Evolutionary conservation across 53 echinoderm and acorn worm genomes (phyloP).

Genomic region (Henricia sp.): DNA sequence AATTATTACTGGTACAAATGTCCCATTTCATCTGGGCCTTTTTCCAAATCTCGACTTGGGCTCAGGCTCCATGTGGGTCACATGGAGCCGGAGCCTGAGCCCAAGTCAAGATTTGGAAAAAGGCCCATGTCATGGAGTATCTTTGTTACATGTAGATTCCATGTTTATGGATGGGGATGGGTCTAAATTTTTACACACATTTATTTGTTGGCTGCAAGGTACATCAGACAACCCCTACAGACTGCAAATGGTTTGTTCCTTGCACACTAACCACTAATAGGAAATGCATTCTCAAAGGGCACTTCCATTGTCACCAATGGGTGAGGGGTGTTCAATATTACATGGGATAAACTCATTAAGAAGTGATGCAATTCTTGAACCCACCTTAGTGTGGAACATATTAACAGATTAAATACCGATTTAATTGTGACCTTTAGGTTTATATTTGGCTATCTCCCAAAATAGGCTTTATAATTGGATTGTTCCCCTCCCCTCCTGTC

Average conservation of each 20-base stretch:
- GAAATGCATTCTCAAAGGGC: neutral
- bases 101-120: too few relatives aligned
- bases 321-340: neutral
- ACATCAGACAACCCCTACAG: neutral
- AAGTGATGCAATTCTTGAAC: neutral
- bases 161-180: too few relatives aligned
- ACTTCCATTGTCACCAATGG: neutral
- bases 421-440: neutral
- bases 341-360: neutral
- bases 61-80: too few relatives aligned
- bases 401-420: neutral
- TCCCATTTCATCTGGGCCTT: too few relatives aligned
- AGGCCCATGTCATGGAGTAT: too few relatives aligned
- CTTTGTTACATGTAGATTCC: too few relatives aligned
- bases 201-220: too few relatives aligned
- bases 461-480: neutral
- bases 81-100: too few relatives aligned
- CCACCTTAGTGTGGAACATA: neutral
- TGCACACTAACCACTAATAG: neutral
- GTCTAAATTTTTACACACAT: too few relatives aligned
- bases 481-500: neutral
- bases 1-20: too few relatives aligned
- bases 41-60: too few relatives aligned
- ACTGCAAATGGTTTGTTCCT: conserved; percentile 3
- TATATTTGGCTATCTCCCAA: neutral